Evolutionary conservation across 2,113 vertebrate genomes (phyloP).

Genomic region (Peromyscus polionotus): DNA sequence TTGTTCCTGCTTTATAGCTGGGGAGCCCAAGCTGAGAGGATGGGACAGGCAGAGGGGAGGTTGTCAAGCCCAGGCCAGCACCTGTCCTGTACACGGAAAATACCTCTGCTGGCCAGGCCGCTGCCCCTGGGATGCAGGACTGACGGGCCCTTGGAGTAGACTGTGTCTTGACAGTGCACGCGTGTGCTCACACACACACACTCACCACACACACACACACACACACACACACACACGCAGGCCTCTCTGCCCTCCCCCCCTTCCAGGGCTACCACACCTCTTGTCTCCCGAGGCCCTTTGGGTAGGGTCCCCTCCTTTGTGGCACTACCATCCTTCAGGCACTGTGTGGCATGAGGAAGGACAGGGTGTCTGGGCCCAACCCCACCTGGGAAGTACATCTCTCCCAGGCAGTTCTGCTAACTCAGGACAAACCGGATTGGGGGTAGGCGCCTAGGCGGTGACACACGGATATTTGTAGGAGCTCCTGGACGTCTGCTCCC

Average conservation of each 20-base stretch:
- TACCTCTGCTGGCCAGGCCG: neutral
- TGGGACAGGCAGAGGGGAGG: neutral
- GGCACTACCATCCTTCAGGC: neutral
- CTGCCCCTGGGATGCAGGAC: neutral
- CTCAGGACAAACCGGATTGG: conserved; percentile 77
- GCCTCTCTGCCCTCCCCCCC: neutral
- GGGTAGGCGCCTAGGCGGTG: conserved; percentile 36
- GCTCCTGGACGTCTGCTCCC: conserved; percentile 54
- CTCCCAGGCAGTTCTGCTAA: conserved; percentile 63
- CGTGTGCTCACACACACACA: neutral
- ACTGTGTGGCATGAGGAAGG: conserved; percentile 57
- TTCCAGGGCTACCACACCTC: neutral
- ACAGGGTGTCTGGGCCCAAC: neutral
- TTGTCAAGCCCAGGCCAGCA: neutral
- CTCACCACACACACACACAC: too few species aligned
- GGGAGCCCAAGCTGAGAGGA: conserved; percentile 4
- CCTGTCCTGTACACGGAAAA: neutral
- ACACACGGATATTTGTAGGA: conserved; percentile 70
- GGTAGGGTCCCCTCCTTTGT: neutral
- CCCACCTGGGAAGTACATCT: conserved; percentile 30
- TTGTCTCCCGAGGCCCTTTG: neutral
- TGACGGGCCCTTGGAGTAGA: neutral
- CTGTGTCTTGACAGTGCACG: neutral
- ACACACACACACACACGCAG: neutral
- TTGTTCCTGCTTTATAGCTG: conserved; percentile 60